Base-by-base conservation (phyloP, 2,888 invertebrate genomes). In the Sarcophaga rosellei region DNA sequence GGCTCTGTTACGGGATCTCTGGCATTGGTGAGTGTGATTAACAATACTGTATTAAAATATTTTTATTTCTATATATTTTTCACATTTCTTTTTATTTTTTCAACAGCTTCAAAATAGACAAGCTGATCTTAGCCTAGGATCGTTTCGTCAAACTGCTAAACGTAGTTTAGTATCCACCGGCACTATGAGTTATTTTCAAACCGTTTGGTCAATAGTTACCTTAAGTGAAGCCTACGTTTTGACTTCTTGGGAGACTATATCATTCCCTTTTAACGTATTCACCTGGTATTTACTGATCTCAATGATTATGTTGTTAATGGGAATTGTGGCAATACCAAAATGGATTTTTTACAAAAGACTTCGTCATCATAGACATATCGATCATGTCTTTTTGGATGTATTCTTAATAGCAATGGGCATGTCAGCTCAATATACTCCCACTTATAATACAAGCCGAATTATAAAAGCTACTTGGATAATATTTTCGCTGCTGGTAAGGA, bases 41-140 rank as follows among this genome's bases (percentile, higher is more conserved):
- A 1, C 3, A 17, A 53, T 4, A 15, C 12, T 35, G 10, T 2
- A 2, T 0, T 35, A 35, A 1, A 35, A 35, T 35, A 8, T 0
- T 1, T 35, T 10, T 35, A 10, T 35, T 35, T 2, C 35, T 35
- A 8, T 35, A 35, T 25, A 5, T 25, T 25, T 25, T 25, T 25
- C 5, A 4, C 4, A 25, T 4, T 35, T 35, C 10, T 10, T 53
- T 53, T 53, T 17, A 12, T 4, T 62, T 66, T 21, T 12, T 11
- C 65, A 74, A 12, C 44, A 89, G 89, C 85, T 90, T 4, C 66
- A 86, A 25, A 74, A 87, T 8, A 88, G 85, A 10, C 17, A 21
- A 10, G 88, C 86, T 8, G 88, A 90, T 23, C 21, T 89, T 0
- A 88, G 87, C 66, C 17, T 89, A 17, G 89, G 89, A 35, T 87